A percentile compares a stretch with the other conserved stretches of the same genome.
phyloP scores from a whole-genome alignment of 1,140 invertebrate species.

The Alviniconcha marisindica region DNA sequence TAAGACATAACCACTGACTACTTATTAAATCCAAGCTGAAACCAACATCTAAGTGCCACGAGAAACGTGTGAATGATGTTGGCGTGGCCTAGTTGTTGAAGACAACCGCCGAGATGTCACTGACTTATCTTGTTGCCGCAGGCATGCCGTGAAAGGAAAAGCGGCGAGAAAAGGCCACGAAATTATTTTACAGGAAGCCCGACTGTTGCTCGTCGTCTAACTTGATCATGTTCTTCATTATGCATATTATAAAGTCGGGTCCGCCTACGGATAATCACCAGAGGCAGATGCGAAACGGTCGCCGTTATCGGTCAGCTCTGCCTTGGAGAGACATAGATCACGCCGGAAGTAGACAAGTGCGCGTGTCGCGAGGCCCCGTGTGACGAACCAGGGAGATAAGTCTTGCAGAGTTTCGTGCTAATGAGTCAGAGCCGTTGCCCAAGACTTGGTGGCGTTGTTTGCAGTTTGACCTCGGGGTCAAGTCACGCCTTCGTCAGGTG shows the following conservation, averaged over 20 bases:
- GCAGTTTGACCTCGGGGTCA: background rate
- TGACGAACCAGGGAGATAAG: slow-evolving; percentile 22
- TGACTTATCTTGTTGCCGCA: too few species aligned
- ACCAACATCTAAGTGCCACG: too few species aligned
- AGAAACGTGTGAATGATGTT: too few species aligned
- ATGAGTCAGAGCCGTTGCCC: slow-evolving; percentile 19
- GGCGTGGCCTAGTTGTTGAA: too few species aligned
- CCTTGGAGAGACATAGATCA: slow-evolving; percentile 33
- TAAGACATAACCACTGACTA: too few species aligned
- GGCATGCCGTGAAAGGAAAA: background rate
- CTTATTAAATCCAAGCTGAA: too few species aligned
- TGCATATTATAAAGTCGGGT: slow-evolving; percentile 27
- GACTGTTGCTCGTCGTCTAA: slow-evolving; percentile 26
- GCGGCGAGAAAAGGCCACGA: background rate
- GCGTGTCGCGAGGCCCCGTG: slow-evolving; percentile 23
- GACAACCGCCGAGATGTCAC: too few species aligned
- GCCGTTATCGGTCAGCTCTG: background rate
- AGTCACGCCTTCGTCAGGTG: background rate
- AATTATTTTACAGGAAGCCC: background rate
- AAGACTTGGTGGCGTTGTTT: background rate
- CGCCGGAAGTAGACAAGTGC: slow-evolving; percentile 22
- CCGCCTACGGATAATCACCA: slow-evolving; percentile 29
- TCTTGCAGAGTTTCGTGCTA: slow-evolving; percentile 8
- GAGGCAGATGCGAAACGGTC: background rate
- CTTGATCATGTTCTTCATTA: slow-evolving; percentile 40